Conservation (phyloP, 2,888 invertebrate genomes). For the Orthonychiurus folsomi region DNA sequence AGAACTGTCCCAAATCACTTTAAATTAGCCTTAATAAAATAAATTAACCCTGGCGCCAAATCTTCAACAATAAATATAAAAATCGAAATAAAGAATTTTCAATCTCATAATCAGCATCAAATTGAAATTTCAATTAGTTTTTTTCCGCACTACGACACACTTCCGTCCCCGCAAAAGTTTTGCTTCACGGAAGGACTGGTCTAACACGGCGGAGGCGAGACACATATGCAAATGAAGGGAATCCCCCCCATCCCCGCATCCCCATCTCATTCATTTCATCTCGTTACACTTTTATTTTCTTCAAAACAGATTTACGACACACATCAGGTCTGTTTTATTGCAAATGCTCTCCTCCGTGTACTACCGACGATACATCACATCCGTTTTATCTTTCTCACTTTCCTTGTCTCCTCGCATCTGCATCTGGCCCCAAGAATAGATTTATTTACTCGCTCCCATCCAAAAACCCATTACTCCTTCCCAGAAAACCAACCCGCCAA, state of each 20-base stretch:
- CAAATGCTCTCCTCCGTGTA: background rate
- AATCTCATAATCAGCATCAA: no score
- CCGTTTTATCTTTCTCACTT: background rate
- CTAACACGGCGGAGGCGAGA: no score
- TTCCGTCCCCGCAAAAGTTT: no score
- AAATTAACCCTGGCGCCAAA: no score
- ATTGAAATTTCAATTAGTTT: no score
- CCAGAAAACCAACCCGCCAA: background rate
- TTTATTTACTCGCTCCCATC: slow-evolving; percentile 4
- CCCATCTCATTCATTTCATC: background rate
- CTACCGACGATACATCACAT: background rate
- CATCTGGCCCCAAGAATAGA: background rate
- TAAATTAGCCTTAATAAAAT: no score
- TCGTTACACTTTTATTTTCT: background rate
- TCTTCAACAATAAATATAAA: no score
- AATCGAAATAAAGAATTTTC: no score
- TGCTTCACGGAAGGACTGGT: no score
- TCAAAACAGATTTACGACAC: background rate
- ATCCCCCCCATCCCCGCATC: background rate
- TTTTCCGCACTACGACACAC: no score
- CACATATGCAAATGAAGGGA: no score
- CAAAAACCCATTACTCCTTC: slow-evolving; percentile 9
- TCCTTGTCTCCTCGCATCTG: background rate
- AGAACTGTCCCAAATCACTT: no score
- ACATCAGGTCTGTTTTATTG: slow-evolving; percentile 1